A percentile compares a stretch with the other conserved stretches of the same genome.
phyloP scores from a whole-genome alignment of 2,797 vertebrate species.

The Masticophis lateralis region DNA sequence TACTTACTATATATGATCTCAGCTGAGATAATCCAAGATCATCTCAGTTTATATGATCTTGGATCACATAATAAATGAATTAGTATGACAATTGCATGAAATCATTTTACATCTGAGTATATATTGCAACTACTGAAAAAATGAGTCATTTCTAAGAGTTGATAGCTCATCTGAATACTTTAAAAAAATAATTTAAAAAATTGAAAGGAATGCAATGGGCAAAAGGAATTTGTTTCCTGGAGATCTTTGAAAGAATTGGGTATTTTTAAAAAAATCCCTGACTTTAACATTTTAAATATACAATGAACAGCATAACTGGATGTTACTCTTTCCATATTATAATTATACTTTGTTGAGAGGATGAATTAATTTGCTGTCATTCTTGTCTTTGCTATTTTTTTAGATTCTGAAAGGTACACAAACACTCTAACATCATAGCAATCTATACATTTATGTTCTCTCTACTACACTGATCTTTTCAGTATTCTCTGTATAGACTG shows the following conservation, averaged over 20 bases:
- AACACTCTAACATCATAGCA: not conserved
- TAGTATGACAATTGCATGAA: not conserved
- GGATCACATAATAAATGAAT: not conserved
- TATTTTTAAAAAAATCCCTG: not conserved
- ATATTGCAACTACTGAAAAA: not conserved
- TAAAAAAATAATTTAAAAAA: not conserved
- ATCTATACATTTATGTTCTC: constrained; percentile 5
- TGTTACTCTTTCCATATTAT: constrained; percentile 13
- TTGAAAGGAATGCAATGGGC: not conserved
- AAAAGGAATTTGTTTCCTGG: not conserved
- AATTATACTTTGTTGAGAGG: not conserved
- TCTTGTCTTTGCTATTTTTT: constrained; percentile 28
- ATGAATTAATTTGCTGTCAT: constrained; percentile 25
- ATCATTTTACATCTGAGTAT: not conserved
- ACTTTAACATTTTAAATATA: not conserved
- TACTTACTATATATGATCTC: not conserved
- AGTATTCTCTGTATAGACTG: not conserved
- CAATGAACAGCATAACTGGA: not conserved
- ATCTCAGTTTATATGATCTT: no score
- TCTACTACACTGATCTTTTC: constrained; percentile 22
- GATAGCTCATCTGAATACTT: not conserved
- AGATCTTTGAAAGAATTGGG: not conserved
- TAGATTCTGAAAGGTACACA: not conserved
- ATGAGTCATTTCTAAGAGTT: not conserved
- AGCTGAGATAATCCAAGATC: no score